These are phyloP conservation scores for Larimichthys polyactis DNA, from an alignment of 2,113 vertebrate species.

Conservation along the genomic window DNA sequence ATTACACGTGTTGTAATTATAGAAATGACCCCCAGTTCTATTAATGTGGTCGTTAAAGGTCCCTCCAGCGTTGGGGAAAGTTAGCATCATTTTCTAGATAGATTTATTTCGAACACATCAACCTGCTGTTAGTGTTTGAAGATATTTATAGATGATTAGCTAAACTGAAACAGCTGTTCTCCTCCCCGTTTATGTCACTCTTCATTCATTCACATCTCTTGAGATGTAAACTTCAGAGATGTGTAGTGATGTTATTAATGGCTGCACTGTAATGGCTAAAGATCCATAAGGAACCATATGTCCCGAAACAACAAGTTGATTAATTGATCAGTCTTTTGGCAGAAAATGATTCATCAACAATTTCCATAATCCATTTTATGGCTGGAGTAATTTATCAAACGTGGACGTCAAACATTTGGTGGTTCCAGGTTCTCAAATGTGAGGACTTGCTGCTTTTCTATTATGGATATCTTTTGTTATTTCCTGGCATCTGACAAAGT, in stretches of 20 bases:
- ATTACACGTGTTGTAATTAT: conserved; percentile 40
- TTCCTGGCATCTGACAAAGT: no score
- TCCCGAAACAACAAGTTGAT: not conserved
- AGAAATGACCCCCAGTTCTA: conserved; percentile 35
- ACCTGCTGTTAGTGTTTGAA: not conserved
- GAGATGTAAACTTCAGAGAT: not conserved
- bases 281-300: no score
- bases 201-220: not conserved
- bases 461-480: not conserved
- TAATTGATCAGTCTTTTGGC: not conserved
- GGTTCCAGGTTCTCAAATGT: not conserved
- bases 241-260: not conserved
- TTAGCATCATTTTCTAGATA: not conserved
- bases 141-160: not conserved
- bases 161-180: not conserved
- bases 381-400: not conserved
- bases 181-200: not conserved
- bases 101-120: not conserved
- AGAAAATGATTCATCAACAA: not conserved
- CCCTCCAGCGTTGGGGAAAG: conserved; percentile 11
- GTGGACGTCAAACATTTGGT: not conserved
- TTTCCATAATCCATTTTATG: not conserved
- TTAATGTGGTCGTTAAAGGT: conserved; percentile 25
- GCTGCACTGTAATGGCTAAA: not conserved
- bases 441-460: not conserved